Evolutionary conservation across 2,888 invertebrate species (phyloP).

Genomic region (Dasysyrphus albostriatus): DNA sequence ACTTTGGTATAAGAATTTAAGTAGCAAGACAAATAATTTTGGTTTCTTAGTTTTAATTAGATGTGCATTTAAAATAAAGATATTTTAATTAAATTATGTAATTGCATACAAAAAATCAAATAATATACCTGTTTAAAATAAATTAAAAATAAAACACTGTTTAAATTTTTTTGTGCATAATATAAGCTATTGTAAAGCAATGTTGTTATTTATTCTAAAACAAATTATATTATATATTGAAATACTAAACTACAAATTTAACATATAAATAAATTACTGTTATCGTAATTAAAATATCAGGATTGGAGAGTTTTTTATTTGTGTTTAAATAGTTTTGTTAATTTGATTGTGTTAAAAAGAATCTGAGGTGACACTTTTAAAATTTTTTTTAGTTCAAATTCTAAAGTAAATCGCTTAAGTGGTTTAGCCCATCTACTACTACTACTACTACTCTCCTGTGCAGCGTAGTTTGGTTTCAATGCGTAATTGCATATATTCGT

Average conservation of each 20-base stretch:
- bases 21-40: not conserved
- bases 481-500: too few relatives aligned
- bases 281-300: constrained; percentile 35
- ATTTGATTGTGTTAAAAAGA: not conserved
- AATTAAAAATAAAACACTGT: constrained; percentile 8
- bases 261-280: constrained; percentile 51
- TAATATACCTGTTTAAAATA: constrained; percentile 19
- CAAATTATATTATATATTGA: constrained; percentile 15
- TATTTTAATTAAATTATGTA: constrained; percentile 37
- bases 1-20: constrained; percentile 18
- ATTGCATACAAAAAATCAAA: constrained; percentile 31
- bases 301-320: not conserved
- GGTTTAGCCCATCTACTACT: too few relatives aligned
- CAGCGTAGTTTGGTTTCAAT: too few relatives aligned
- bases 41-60: constrained; percentile 39
- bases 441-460: too few relatives aligned
- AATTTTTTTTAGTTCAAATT: too few relatives aligned
- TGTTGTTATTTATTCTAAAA: constrained; percentile 72
- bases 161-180: constrained; percentile 62
- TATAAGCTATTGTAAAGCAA: constrained; percentile 51
- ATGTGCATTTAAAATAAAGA: constrained; percentile 37
- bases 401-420: too few relatives aligned
- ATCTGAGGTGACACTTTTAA: not conserved
- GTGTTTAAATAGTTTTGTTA: not conserved
- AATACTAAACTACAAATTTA: constrained; percentile 51